Evolutionary conservation across 2,797 vertebrate genomes (phyloP), one percentile per base, ranked within the genome.

Genomic region (Tolypeutes matacus): DNA sequence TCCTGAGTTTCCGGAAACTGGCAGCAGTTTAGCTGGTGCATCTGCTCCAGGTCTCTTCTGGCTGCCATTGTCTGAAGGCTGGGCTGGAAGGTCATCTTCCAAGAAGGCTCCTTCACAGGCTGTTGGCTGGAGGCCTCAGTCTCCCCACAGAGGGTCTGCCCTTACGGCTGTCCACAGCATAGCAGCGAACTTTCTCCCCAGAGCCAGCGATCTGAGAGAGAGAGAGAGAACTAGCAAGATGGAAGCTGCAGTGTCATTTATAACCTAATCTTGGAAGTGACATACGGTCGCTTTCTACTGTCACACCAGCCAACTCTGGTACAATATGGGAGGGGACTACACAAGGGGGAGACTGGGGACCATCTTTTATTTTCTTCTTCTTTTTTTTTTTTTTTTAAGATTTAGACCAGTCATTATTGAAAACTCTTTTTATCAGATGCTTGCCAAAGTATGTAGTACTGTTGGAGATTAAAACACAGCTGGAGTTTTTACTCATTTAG

Each of bases 391-490:
- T 72, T 56, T 82, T 78, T 49, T 46, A 73, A 85, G 8, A 51
- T 87, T 82, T 89, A 76, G 64, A 49, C 6, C 17, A 58, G 49
- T 93, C n/a, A 29, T 96, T 84, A 49, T 14, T 80, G 67, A 60
- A 39, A 82, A 77, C 34, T 46, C 31, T 81, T 84, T 51, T 23
- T 80, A 87, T 96, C 56, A 34, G 34, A 34, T 82, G 60, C 76
- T 80, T 73, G 27, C 31, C 39, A 49, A 92, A 95, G 56, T 83
- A 83, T 82, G 20, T 69, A 15, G 27, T 85, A 51, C 82, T 67
- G 2, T 51, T 81, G 60, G 75, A 86, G 76, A 89, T 85, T 73
- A 95, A 95, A 93, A 89, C 53, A 75, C 21, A 89, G 75, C 82
- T 89, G 60, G 67, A 69, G 69, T 83, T 91, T 89, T 90, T 76